Base-by-base conservation (phyloP, 2,113 vertebrate genomes). In the Aspiorhynchus laticeps region DNA sequence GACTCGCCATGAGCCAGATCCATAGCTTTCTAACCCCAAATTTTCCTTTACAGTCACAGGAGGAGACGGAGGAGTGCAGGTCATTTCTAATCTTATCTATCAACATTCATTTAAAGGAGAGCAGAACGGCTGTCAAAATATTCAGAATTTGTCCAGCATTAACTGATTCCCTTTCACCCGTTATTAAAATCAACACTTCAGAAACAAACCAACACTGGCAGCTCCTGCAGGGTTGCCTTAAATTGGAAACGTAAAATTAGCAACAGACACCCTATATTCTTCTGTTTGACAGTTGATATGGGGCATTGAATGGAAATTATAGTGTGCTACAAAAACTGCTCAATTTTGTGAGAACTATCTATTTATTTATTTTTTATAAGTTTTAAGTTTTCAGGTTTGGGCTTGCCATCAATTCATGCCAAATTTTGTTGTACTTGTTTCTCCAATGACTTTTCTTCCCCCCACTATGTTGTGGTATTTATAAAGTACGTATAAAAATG, bases 151-250 rank as follows among this genome's bases (percentile, higher is more conserved):
- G 21, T 85, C 65, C 43, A 88, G 81, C 87, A 82, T 65, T 5
- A 86, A 87, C 61, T 31, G 84, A 84, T 90, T 82, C 79, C 65
- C 83, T 89, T 84, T 93, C 91, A 90, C 87, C 80, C 89, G 61
- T 90, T 90, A 94, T 94, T 93, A 91, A 92, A 93, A 88, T 91
- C 91, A 92, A 84, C 51, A 88, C 82, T 84, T 80, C 11, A 86
- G 46, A 65, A 74, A 65, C 85, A 90, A 71, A 86, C 81, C 81
- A 38, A 89, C 88, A 87, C 79, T 90, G 91, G 86, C 90, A 93
- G 90, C 75, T 91, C 85, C 85, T 85, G 87, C 75, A 24, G 28
- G 76, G 88, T 80, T 80, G 84, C 21, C 48, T 89, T 91, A 74
- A 88, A 84, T 88, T 84, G 76, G 67, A 88, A 91, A 92, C 0